A percentile compares a stretch with the other conserved stretches of the same genome.
These are phyloP conservation scores for Leistus spinibarbis DNA, from an alignment of 2,888 invertebrate species.

Conservation along the genomic window DNA sequence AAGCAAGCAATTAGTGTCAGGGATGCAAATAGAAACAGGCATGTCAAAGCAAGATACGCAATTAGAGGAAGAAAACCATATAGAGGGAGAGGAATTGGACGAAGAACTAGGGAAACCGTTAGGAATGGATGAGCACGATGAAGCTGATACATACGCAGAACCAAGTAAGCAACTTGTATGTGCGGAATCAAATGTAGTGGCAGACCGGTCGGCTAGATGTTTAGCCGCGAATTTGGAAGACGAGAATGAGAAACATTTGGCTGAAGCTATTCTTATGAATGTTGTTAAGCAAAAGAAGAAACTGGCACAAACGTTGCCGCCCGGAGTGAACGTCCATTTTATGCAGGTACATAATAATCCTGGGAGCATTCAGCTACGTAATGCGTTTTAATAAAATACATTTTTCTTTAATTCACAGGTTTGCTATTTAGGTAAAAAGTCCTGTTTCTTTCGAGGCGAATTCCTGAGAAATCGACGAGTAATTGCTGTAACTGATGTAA, in stretches of 20 bases:
- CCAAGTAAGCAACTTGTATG: neutral
- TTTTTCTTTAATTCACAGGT: neutral
- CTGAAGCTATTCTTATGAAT: neutral
- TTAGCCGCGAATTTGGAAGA: neutral
- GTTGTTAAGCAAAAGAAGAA: neutral
- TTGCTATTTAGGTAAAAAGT: constrained; percentile 62
- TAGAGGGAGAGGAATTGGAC: neutral
- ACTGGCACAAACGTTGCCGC: constrained; percentile 21
- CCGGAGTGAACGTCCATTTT: constrained; percentile 53
- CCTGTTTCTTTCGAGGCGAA: constrained; percentile 74
- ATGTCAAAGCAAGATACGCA: neutral
- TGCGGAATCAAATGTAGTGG: too few relatives aligned
- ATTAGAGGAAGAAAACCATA: neutral
- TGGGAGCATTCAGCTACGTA: too few relatives aligned
- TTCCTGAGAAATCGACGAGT: constrained; percentile 68
- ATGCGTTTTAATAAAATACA: too few relatives aligned
- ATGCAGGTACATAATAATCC: too few relatives aligned
- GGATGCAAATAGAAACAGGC: neutral
- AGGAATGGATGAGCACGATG: neutral
- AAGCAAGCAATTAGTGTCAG: neutral
- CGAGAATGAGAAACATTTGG: neutral
- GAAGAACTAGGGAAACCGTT: neutral
- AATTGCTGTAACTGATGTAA: constrained; percentile 66
- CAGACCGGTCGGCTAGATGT: too few relatives aligned
- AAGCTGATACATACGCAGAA: neutral